Percentiles rank a stretch among this genome's conserved stretches.
Evolutionary conservation across 2,797 vertebrate species (phyloP).

Genomic region (Pseudochirops cupreus): DNA sequence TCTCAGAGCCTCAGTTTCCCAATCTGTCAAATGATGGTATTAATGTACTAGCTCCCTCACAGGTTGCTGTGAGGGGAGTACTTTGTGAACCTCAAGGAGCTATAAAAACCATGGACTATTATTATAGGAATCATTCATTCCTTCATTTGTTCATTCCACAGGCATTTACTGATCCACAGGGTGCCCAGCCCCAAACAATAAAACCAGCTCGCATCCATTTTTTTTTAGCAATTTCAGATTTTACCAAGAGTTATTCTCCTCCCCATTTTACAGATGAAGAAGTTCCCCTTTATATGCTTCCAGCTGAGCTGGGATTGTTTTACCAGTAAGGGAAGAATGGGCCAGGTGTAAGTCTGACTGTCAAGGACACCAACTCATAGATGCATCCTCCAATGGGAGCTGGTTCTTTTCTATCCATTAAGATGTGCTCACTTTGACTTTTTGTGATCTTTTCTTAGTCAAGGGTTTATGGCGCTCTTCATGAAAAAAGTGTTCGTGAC

Average conservation of each 20-base stretch:
- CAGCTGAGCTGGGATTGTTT: not conserved
- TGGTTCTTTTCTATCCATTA: not conserved
- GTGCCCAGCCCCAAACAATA: not conserved
- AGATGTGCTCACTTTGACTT: not conserved
- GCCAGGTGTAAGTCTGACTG: not conserved
- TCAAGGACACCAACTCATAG: not conserved
- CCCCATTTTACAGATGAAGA: conserved; percentile 41
- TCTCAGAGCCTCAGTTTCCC: not conserved
- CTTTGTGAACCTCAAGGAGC: not conserved
- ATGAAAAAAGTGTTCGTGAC: not conserved
- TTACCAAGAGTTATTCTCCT: conserved; percentile 3
- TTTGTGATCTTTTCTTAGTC: not conserved
- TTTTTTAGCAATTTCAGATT: not conserved
- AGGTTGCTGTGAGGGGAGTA: not conserved
- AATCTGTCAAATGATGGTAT: not conserved
- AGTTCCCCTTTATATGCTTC: not conserved
- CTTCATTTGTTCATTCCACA: conserved; percentile 15
- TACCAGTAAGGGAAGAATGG: not conserved
- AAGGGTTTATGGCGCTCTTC: not conserved
- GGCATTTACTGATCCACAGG: conserved; percentile 24
- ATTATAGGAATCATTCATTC: conserved; percentile 48
- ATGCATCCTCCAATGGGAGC: not conserved
- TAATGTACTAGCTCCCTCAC: not conserved
- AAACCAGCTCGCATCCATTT: not conserved
- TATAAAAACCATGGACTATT: not conserved